These are phyloP conservation scores for Desoria tigrina DNA, from an alignment of 2,888 invertebrate species.

Conservation along the genomic window DNA sequence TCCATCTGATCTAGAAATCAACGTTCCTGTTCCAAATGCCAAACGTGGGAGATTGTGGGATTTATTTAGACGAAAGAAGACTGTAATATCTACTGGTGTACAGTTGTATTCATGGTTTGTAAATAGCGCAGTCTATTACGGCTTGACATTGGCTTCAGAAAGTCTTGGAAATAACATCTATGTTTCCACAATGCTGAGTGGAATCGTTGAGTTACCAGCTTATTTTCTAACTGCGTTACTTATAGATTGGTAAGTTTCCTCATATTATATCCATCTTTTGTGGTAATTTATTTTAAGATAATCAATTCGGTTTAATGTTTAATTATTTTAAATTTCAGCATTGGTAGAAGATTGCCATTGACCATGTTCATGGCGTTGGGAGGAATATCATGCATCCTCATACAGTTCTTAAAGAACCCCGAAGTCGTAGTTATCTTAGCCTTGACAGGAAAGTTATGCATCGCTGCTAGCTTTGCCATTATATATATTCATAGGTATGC, in stretches of 20 bases:
- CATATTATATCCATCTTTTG: conserved; percentile 5
- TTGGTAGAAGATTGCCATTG: conserved; percentile 53
- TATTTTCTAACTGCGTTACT: conserved; percentile 51
- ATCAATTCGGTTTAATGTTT: not conserved
- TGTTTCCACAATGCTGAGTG: conserved; percentile 53
- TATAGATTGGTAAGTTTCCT: conserved; percentile 52
- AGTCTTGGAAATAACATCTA: conserved; percentile 53
- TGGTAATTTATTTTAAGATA: not conserved
- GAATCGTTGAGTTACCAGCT: conserved; percentile 55
- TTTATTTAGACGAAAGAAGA: conserved; percentile 35
- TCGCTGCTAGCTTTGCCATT: conserved; percentile 59
- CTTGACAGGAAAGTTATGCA: conserved; percentile 59
- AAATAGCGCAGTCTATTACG: conserved; percentile 55
- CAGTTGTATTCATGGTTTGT: conserved; percentile 53
- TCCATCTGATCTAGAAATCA: conserved; percentile 43
- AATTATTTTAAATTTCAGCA: conserved; percentile 26
- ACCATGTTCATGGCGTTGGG: conserved; percentile 50
- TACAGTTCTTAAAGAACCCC: conserved; percentile 36
- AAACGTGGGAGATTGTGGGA: conserved; percentile 33
- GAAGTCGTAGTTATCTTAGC: conserved; percentile 42
- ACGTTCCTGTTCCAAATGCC: conserved; percentile 44
- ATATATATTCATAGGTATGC: conserved; percentile 58
- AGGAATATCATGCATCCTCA: conserved; percentile 47
- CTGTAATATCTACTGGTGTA: conserved; percentile 37
- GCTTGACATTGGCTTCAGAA: conserved; percentile 54